A percentile compares a stretch with the other conserved stretches of the same genome.
Evolutionary conservation across 2,888 invertebrate species (phyloP).

Genomic region (Oligia latruncula): DNA sequence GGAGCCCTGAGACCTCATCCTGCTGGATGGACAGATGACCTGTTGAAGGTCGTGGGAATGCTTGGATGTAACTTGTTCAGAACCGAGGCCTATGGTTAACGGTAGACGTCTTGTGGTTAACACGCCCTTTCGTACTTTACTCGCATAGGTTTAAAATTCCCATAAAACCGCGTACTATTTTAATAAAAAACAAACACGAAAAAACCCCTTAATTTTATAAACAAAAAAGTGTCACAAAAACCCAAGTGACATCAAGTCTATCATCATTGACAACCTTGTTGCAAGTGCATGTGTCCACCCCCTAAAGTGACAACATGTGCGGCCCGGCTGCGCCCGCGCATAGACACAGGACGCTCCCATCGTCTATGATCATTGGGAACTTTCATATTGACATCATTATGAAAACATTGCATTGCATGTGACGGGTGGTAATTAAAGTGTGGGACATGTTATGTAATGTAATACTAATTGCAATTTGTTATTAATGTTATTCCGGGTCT

Average conservation of each 20-base stretch:
- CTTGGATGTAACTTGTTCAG: constrained; percentile 4
- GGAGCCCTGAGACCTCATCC: constrained; percentile 11
- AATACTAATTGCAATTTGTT: constrained; percentile 8
- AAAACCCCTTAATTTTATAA: constrained; percentile 1
- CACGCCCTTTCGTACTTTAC: not conserved
- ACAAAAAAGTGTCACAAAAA: constrained; percentile 38
- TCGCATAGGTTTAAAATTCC: not conserved
- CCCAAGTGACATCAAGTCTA: constrained; percentile 26
- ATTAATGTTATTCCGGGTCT: not conserved
- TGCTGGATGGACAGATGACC: constrained; percentile 26
- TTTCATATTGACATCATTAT: constrained; percentile 60
- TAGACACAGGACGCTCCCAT: constrained; percentile 75
- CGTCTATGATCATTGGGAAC: constrained; percentile 65
- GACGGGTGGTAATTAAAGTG: constrained; percentile 47
- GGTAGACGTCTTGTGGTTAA: not conserved
- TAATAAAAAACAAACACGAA: not conserved
- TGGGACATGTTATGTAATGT: constrained; percentile 24
- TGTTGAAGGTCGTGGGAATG: constrained; percentile 38
- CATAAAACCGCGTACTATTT: not conserved
- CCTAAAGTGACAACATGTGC: constrained; percentile 82
- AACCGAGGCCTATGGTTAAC: constrained; percentile 20
- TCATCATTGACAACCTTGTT: constrained; percentile 66
- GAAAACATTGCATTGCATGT: constrained; percentile 62
- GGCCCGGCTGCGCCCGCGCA: constrained; percentile 78
- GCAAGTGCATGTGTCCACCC: constrained; percentile 82